These are phyloP conservation scores for Zosterops japonicus DNA, from an alignment of 2,113 vertebrate species.

Conservation along the genomic window DNA sequence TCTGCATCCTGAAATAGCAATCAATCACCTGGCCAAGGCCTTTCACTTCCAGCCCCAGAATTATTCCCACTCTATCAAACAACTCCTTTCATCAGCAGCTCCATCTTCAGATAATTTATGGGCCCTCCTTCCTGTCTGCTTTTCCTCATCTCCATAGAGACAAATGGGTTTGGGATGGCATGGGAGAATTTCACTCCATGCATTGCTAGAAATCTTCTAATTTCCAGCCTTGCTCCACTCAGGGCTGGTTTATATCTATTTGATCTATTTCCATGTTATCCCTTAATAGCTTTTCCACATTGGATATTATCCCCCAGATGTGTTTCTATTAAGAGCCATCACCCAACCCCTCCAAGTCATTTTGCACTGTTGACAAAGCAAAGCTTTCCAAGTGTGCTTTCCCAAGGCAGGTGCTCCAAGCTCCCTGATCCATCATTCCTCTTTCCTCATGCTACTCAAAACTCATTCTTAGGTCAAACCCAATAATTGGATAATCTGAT, in stretches of 20 bases:
- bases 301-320: conserved; percentile 26
- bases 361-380: conserved; percentile 2
- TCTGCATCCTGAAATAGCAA: conserved; percentile 10
- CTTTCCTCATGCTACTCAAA: not conserved
- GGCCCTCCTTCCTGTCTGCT: conserved; percentile 6
- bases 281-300: conserved; percentile 26
- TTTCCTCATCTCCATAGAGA: conserved; percentile 28
- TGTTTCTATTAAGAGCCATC: conserved; percentile 24
- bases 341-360: not conserved
- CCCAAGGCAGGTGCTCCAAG: not conserved
- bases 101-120: conserved; percentile 47
- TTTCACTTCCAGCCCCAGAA: conserved; percentile 14
- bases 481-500: not conserved
- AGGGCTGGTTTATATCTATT: conserved; percentile 16
- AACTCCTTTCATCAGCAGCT: conserved; percentile 38
- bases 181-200: not conserved
- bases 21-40: conserved; percentile 54
- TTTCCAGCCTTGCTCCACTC: not conserved
- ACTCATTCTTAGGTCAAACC: not conserved
- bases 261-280: conserved; percentile 51
- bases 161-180: conserved; percentile 19
- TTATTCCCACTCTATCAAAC: conserved; percentile 44
- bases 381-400: conserved; percentile 3
- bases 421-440: not conserved
- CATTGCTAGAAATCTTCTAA: conserved; percentile 28